Percentiles rank a stretch among this genome's conserved stretches.
Evolutionary conservation across 30 jellyfish, hydroid and myxozoan species (phyloP).

Genomic region (Pelagia noctiluca): DNA sequence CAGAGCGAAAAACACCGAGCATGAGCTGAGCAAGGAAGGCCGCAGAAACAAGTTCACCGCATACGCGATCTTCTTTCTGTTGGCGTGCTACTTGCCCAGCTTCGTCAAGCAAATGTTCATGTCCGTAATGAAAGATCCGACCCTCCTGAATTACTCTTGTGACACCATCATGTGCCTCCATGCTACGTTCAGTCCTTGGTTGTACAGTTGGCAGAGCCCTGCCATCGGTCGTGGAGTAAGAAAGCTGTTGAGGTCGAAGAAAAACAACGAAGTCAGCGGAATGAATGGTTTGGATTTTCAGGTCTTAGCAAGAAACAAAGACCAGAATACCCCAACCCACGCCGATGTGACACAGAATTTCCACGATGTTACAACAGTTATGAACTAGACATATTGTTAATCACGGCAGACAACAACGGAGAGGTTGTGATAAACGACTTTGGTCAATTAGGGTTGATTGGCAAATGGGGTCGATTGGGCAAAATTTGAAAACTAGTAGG

Average conservation of each 20-base stretch:
- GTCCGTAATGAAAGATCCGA: neutral
- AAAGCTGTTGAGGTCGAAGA: neutral
- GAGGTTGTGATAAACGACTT: too few species aligned
- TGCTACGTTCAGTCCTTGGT: slow-evolving; percentile 58
- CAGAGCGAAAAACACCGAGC: neutral
- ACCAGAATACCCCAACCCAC: too few species aligned
- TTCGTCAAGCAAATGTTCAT: slow-evolving; percentile 6
- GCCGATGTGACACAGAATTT: too few species aligned
- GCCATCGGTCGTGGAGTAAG: slow-evolving; percentile 47
- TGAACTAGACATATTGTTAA: too few species aligned
- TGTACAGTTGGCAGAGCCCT: slow-evolving; percentile 66
- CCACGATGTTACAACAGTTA: too few species aligned
- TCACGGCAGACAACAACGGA: too few species aligned
- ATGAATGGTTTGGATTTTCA: too few species aligned
- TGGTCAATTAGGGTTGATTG: too few species aligned
- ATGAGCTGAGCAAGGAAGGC: slow-evolving; percentile 39
- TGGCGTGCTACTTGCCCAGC: slow-evolving; percentile 41
- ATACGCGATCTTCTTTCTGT: slow-evolving; percentile 35
- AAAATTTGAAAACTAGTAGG: too few species aligned
- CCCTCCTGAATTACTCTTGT: neutral
- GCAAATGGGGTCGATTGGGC: too few species aligned
- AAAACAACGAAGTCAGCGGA: neutral
- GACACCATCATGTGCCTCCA: slow-evolving; percentile 46
- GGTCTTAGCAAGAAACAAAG: too few species aligned
- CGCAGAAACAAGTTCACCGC: slow-evolving; percentile 46